Evolutionary conservation across 2,888 invertebrate genomes (phyloP), one percentile per base, ranked within the genome.

Genomic region (Ornithoptera priamus): DNA sequence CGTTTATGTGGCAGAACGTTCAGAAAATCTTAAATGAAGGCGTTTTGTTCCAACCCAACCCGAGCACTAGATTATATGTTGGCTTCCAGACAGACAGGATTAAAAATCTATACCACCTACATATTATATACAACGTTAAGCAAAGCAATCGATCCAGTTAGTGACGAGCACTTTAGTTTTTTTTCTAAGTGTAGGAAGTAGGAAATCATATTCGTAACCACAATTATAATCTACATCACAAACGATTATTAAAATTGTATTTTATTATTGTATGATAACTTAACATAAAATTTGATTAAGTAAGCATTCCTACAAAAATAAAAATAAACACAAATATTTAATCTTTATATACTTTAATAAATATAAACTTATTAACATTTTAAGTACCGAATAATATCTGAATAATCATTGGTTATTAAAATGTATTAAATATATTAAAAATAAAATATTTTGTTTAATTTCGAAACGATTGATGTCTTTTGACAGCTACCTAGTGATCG

Each of bases 1-100:
- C 60, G 67, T 69, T 72, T 67, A 74, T 70, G 74, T 74, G 73
- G 72, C 73, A 72, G 53, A 42, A 30, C 70, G 73, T 73, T 72
- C 58, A 67, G 69, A 72, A 75, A 75, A 64, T 17, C n/a, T 42
- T 58, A 58, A 22, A 58, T 22, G 3, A 53, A n/a, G 53, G 53
- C 53, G 53, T 46, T 3, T 46, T 46, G 46, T 53, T 5, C 53
- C n/a, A n/a, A 18, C n/a, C 6, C 18, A 53, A 12, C 53, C n/a
- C n/a, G 18, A 53, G 5, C 18, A 53, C 53, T n/a, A 53, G 18
- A 18, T 53, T 53, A n/a, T 7, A 12, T n/a, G 7, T 53, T 5
- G n/a, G 12, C 57, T 58, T 22, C 1, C 3, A 58, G 46, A 46
- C 46, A 4, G 57, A 15, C 57, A 6, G 10, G 12, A 3, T 58